Conservation (phyloP, 2,888 invertebrate species). For the Hipparchia semele region DNA sequence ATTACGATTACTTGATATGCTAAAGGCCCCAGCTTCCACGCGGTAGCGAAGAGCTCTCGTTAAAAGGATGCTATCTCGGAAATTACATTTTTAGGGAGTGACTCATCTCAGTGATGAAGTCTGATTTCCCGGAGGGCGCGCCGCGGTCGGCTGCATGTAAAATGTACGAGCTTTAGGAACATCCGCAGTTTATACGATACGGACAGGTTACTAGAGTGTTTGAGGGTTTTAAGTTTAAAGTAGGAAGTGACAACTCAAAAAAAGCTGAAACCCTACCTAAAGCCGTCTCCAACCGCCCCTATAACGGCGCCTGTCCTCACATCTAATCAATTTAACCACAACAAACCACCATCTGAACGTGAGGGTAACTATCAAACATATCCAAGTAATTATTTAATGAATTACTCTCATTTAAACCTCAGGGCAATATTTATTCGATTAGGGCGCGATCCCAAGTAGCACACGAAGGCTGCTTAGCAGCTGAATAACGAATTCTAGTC, state of each 20-base stretch:
- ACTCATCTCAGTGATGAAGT: conserved; percentile 45
- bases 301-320: too few relatives aligned
- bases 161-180: conserved; percentile 39
- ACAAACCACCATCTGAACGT: too few relatives aligned
- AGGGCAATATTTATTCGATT: too few relatives aligned
- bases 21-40: conserved; percentile 9
- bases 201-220: not conserved
- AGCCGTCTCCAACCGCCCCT: too few relatives aligned
- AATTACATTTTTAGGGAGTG: conserved; percentile 44
- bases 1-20: not conserved
- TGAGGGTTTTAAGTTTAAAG: not conserved
- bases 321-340: too few relatives aligned
- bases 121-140: conserved; percentile 48
- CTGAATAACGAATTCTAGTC: too few relatives aligned
- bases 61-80: conserved; percentile 37
- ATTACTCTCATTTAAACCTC: too few relatives aligned
- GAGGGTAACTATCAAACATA: too few relatives aligned
- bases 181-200: not conserved
- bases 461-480: too few relatives aligned
- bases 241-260: not conserved
- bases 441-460: too few relatives aligned
- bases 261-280: too few relatives aligned
- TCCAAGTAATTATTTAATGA: too few relatives aligned
- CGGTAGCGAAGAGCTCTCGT: conserved; percentile 21
- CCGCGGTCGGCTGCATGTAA: conserved; percentile 42